These are phyloP conservation scores for Atta colombica DNA, from an alignment of 1,140 invertebrate species.

Conservation along the genomic window DNA sequence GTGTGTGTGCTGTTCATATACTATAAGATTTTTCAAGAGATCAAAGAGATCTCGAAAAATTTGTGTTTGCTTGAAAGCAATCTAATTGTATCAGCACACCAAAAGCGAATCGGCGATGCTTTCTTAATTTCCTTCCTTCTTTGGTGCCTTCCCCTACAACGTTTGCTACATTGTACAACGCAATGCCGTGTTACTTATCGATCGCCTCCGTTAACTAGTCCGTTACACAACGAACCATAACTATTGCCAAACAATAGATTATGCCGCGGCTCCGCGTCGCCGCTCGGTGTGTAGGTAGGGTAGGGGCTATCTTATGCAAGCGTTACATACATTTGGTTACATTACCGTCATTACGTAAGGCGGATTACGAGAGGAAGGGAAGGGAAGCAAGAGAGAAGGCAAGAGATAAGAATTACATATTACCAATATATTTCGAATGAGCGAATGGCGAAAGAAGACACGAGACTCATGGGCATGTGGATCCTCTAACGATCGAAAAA, in stretches of 20 bases:
- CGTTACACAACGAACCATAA: constrained; percentile 80
- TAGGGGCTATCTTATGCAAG: constrained; percentile 82
- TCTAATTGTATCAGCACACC: not conserved
- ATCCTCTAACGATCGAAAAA: not conserved
- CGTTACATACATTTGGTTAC: constrained; percentile 86
- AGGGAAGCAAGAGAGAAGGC: constrained; percentile 69
- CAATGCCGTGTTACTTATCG: constrained; percentile 71
- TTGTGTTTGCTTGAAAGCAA: not conserved
- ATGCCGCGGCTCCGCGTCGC: constrained; percentile 73
- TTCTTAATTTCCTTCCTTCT: constrained; percentile 8
- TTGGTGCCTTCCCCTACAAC: constrained; percentile 22
- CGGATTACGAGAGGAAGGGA: constrained; percentile 79
- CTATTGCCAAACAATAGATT: constrained; percentile 84
- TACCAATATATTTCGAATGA: constrained; percentile 74
- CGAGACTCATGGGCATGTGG: not conserved
- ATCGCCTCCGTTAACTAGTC: constrained; percentile 79
- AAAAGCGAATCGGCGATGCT: not conserved
- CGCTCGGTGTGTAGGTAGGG: constrained; percentile 68
- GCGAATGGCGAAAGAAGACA: constrained; percentile 27
- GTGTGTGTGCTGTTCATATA: not conserved
- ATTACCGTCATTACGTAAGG: constrained; percentile 83
- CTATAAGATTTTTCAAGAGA: not conserved
- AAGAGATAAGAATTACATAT: constrained; percentile 79
- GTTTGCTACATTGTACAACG: constrained; percentile 54
- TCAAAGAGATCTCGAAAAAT: not conserved